These are phyloP conservation scores for Bovichtus variegatus DNA, from an alignment of 2,797 vertebrate genomes.

Conservation along the genomic window DNA sequence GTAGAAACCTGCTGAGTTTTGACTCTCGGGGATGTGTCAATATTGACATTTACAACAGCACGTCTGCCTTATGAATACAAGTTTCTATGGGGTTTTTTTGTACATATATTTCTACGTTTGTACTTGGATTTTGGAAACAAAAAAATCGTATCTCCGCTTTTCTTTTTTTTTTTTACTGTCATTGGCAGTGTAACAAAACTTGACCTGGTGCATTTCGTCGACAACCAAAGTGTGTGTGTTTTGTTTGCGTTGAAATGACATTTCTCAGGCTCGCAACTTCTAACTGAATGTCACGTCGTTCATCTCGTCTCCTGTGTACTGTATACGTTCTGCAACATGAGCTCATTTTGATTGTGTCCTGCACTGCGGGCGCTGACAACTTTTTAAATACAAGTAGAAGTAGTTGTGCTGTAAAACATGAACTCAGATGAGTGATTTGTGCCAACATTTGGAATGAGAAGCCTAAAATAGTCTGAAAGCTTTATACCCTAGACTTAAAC, in stretches of 20 bases:
- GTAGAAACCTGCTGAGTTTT: conserved; percentile 29
- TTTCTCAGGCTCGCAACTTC: conserved; percentile 79
- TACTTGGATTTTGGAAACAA: conserved; percentile 68
- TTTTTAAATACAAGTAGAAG: conserved; percentile 40
- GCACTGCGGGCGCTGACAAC: conserved; percentile 37
- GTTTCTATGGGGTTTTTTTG: conserved; percentile 59
- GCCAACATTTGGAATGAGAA: conserved; percentile 60
- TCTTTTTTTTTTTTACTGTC: conserved; percentile 51
- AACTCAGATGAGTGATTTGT: conserved; percentile 53
- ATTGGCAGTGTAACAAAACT: conserved; percentile 56
- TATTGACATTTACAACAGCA: conserved; percentile 54
- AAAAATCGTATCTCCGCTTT: neutral
- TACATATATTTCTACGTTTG: conserved; percentile 72
- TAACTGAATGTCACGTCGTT: conserved; percentile 76
- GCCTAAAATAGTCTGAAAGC: conserved; percentile 53
- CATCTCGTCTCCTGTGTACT: conserved; percentile 42
- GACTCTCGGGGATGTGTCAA: conserved; percentile 31
- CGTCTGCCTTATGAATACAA: conserved; percentile 79
- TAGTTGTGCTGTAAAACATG: conserved; percentile 55
- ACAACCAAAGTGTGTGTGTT: conserved; percentile 81
- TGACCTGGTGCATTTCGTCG: conserved; percentile 71
- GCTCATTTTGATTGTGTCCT: conserved; percentile 18
- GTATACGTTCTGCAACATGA: conserved; percentile 27
- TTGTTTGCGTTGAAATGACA: conserved; percentile 50
- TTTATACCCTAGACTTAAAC: conserved; percentile 59